A percentile compares a stretch with the other conserved stretches of the same genome.
Evolutionary conservation across 2,797 vertebrate genomes (phyloP).

Genomic region (Micrastur ruficollis): DNA sequence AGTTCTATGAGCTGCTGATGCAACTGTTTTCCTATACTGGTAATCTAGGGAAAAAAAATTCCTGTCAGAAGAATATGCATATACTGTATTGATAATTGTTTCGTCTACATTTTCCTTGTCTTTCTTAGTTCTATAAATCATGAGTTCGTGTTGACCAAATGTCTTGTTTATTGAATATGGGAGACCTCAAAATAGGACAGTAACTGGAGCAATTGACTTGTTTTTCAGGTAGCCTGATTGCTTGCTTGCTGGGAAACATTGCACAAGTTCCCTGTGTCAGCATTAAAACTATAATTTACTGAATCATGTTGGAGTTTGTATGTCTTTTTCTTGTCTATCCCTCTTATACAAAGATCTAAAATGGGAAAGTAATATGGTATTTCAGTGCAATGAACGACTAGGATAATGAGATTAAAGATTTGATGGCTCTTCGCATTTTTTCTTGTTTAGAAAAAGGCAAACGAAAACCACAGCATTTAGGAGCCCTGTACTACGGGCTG

Average conservation of each 20-base stretch:
- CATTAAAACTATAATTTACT: slow-evolving; percentile 37
- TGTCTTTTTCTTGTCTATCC: neutral
- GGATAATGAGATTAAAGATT: neutral
- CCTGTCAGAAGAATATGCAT: neutral
- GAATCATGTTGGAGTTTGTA: neutral
- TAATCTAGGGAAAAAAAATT: neutral
- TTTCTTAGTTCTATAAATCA: neutral
- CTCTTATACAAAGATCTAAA: neutral
- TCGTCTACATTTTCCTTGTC: neutral
- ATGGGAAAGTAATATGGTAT: neutral
- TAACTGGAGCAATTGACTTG: neutral
- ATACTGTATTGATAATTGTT: neutral
- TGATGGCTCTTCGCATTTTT: neutral
- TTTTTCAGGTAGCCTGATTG: neutral
- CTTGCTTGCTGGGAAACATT: neutral
- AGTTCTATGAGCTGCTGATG: slow-evolving; percentile 63
- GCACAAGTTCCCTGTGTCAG: neutral
- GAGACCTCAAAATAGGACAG: neutral
- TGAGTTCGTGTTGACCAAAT: neutral
- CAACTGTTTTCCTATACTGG: slow-evolving; percentile 2
- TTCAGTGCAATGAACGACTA: neutral
- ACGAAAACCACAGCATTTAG: neutral
- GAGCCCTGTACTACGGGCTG: neutral
- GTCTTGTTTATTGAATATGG: neutral
- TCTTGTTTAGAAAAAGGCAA: neutral